These are phyloP conservation scores for Gobionotothen gibberifrons DNA, from an alignment of 2,797 vertebrate species.

Conservation along the genomic window DNA sequence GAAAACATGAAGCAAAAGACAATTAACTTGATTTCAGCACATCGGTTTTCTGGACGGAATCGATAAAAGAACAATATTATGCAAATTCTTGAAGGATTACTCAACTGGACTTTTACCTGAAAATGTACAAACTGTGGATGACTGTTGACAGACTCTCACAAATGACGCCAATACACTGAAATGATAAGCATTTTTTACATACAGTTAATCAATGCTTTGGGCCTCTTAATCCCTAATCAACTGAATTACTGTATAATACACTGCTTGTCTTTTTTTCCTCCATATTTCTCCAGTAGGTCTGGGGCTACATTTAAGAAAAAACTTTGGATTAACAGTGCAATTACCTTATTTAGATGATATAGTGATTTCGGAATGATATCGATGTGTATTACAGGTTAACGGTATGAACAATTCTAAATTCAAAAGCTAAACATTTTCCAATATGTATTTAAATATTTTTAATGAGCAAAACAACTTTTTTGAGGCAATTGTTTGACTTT, in stretches of 20 bases:
- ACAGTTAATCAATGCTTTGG: constrained; percentile 54
- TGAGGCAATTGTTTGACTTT: background rate
- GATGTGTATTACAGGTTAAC: background rate
- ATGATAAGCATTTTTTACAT: constrained; percentile 72
- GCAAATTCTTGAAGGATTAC: constrained; percentile 73
- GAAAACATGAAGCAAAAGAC: constrained; percentile 59
- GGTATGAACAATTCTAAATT: background rate
- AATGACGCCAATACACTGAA: constrained; percentile 46
- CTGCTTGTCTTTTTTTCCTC: constrained; percentile 59
- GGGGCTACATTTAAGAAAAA: constrained; percentile 14
- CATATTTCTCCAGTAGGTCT: constrained; percentile 19
- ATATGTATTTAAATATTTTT: background rate
- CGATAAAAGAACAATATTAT: constrained; percentile 79
- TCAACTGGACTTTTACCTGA: constrained; percentile 53
- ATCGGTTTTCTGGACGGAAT: constrained; percentile 55
- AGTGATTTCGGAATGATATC: background rate
- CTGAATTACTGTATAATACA: constrained; percentile 42
- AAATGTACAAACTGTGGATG: constrained; percentile 52
- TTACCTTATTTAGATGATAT: background rate
- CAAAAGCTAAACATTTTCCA: background rate
- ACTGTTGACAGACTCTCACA: constrained; percentile 66
- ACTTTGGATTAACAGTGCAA: constrained; percentile 18
- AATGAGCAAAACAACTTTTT: background rate
- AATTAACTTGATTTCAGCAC: constrained; percentile 60
- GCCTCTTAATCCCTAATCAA: constrained; percentile 48